Percentiles rank a stretch among this genome's conserved stretches.
These are phyloP conservation scores for Lepidostoma basale DNA, from an alignment of 1,140 invertebrate species.

Conservation along the genomic window DNA sequence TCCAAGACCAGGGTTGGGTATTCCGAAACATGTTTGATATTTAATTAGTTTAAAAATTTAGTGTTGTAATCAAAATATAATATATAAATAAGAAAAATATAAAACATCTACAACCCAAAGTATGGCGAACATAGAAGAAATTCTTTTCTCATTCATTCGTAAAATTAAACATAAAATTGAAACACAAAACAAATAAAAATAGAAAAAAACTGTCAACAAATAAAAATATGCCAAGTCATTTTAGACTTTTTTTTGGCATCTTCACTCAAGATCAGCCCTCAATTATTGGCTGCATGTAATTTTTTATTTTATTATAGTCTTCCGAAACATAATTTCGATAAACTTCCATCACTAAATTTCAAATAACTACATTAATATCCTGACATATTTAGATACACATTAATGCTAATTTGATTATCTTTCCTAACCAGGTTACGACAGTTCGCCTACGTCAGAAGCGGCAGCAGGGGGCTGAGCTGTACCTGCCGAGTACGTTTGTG, in stretches of 20 bases:
- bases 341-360: background rate
- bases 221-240: no score
- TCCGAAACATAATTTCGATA: background rate
- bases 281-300: background rate
- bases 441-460: conserved; percentile 69
- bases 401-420: background rate
- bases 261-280: background rate
- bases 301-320: background rate
- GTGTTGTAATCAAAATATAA: no score
- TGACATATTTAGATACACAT: background rate
- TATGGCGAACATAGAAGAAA: no score
- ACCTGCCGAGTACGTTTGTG: conserved; percentile 69
- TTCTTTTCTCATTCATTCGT: no score
- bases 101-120: no score
- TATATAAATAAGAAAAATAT: no score
- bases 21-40: no score
- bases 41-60: no score
- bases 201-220: no score
- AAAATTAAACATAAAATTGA: no score
- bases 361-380: background rate
- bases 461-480: conserved; percentile 73
- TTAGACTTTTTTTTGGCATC: background rate
- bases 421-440: conserved; percentile 13
- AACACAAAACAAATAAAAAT: no score
- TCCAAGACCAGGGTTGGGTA: no score